Conservation (phyloP, 2,113 vertebrate genomes). For the Clarias macrocephalus region DNA sequence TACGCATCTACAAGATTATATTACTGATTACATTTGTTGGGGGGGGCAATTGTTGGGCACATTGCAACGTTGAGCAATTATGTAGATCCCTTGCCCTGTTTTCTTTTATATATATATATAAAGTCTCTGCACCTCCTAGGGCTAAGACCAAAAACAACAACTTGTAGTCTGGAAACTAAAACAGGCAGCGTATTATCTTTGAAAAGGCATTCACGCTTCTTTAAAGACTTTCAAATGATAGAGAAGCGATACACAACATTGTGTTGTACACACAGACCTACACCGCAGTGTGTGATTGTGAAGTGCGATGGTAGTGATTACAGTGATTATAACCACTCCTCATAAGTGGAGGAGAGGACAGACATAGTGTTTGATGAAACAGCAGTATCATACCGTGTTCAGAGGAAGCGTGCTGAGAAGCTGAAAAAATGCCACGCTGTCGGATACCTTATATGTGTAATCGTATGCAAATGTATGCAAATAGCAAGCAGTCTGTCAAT, state of each 20-base stretch:
- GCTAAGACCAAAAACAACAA: neutral
- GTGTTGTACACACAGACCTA: constrained; percentile 14
- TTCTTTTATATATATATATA: too few species aligned
- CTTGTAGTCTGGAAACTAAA: neutral
- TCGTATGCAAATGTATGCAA: neutral
- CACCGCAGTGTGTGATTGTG: constrained; percentile 28
- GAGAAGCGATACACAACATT: constrained; percentile 13
- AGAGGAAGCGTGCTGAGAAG: neutral
- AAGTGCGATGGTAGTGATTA: constrained; percentile 35
- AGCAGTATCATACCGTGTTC: neutral
- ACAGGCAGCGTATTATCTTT: neutral
- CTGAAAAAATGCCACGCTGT: neutral
- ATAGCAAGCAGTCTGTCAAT: neutral
- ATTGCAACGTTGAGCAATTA: too few species aligned
- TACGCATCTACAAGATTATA: neutral
- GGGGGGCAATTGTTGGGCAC: too few species aligned
- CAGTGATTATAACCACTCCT: constrained; percentile 38
- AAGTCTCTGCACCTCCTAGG: neutral
- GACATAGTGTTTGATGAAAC: constrained; percentile 32
- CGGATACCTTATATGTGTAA: neutral
- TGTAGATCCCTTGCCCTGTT: too few species aligned
- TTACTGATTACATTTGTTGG: neutral
- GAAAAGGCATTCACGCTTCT: neutral
- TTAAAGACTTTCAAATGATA: neutral
- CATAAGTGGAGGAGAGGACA: constrained; percentile 9